Conservation (phyloP, 2,113 vertebrate genomes). For the Lampris megalopsis region DNA sequence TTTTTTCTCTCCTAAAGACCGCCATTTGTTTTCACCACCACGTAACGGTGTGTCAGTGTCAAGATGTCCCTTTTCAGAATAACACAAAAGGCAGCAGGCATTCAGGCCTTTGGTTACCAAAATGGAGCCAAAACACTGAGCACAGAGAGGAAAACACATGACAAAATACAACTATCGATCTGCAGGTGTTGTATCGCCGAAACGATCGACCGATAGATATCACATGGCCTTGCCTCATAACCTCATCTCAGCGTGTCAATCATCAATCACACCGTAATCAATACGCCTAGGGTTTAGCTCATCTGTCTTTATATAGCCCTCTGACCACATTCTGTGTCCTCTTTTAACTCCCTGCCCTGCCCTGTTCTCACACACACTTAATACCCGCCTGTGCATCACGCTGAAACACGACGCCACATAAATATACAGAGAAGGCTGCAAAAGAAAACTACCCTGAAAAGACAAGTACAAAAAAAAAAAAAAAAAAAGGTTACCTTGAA, state of each 20-base stretch:
- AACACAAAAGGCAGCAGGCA: conserved; percentile 37
- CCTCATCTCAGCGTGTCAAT: conserved; percentile 34
- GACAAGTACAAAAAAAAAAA: not conserved
- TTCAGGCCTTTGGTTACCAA: conserved; percentile 53
- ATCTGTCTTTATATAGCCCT: conserved; percentile 45
- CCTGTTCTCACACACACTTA: conserved; percentile 42
- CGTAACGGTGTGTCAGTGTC: conserved; percentile 48
- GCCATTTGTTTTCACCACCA: not conserved
- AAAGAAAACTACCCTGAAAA: conserved; percentile 16
- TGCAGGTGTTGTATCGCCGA: conserved; percentile 59
- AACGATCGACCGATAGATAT: conserved; percentile 63
- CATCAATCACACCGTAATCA: conserved; percentile 60
- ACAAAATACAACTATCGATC: conserved; percentile 61
- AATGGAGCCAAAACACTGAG: conserved; percentile 29
- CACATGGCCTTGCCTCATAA: conserved; percentile 55
- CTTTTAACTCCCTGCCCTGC: conserved; percentile 24
- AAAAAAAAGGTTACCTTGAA: conserved; percentile 3
- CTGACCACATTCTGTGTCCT: conserved; percentile 55
- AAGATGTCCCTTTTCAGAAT: conserved; percentile 37
- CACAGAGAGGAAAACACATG: conserved; percentile 34
- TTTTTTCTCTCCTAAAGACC: too few relatives aligned
- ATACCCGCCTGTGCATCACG: conserved; percentile 22
- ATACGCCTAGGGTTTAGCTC: conserved; percentile 45
- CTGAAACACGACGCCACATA: conserved; percentile 42
- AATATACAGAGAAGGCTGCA: conserved; percentile 44